phyloP scores from a whole-genome alignment of 2,888 invertebrate genomes.

The Orgyia antiqua region DNA sequence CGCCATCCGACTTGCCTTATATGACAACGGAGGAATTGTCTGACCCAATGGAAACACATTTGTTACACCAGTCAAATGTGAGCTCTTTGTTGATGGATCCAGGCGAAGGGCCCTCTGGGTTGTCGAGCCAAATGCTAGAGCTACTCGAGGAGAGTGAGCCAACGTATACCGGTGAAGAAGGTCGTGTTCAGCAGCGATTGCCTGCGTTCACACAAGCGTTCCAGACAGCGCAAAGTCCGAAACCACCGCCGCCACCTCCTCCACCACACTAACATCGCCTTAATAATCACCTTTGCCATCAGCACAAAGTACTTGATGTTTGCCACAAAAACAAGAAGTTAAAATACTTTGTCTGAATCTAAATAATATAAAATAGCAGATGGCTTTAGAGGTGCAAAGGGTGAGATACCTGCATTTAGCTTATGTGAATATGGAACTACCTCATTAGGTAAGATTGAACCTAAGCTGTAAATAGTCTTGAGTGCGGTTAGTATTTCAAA shows the following conservation, averaged over 20 bases:
- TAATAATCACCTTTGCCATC: conserved; percentile 12
- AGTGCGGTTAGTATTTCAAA: conserved; percentile 50
- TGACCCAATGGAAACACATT: conserved; percentile 44
- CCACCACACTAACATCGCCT: conserved; percentile 55
- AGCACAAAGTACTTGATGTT: conserved; percentile 9
- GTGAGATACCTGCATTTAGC: conserved; percentile 62
- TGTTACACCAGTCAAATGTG: conserved; percentile 51
- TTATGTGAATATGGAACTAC: conserved; percentile 64
- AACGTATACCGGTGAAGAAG: conserved; percentile 47
- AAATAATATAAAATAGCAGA: conserved; percentile 8
- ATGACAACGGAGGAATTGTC: conserved; percentile 41
- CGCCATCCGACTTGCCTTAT: conserved; percentile 48
- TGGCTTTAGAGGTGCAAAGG: conserved; percentile 17
- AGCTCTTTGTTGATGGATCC: conserved; percentile 59
- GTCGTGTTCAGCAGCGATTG: conserved; percentile 46
- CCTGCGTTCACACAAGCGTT: conserved; percentile 73
- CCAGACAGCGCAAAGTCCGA: conserved; percentile 67
- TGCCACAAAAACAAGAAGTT: background rate
- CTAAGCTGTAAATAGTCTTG: conserved; percentile 68
- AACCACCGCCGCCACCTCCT: conserved; percentile 66
- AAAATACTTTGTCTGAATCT: background rate
- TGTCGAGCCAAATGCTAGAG: conserved; percentile 59
- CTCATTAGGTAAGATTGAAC: conserved; percentile 73
- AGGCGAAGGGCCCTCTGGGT: conserved; percentile 64
- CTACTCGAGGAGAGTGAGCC: conserved; percentile 49